Conservation (phyloP, 2,797 vertebrate genomes). For the Halcyon leucocephala region DNA sequence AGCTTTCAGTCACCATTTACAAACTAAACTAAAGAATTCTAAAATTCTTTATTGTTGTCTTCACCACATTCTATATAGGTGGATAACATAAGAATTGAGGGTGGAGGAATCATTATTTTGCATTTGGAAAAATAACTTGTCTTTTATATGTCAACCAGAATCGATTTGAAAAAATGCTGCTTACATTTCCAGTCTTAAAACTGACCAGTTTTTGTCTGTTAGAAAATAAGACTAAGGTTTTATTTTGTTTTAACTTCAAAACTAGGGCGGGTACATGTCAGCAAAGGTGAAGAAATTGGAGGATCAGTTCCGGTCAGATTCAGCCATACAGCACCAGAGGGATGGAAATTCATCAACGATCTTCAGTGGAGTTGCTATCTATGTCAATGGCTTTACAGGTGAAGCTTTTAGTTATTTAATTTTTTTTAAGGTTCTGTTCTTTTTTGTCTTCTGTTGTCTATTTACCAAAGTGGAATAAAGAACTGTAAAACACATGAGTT, state of each 20-base stretch:
- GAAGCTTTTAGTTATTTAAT: neutral
- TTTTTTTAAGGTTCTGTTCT: neutral
- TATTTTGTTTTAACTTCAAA: conserved; percentile 54
- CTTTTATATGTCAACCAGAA: neutral
- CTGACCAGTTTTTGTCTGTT: neutral
- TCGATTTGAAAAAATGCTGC: neutral
- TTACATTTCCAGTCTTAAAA: neutral
- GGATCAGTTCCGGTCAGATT: conserved; percentile 91
- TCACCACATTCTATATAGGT: neutral
- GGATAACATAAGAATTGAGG: neutral
- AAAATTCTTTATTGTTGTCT: neutral
- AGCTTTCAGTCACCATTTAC: neutral
- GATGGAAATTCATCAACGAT: conserved; percentile 87
- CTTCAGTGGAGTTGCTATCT: conserved; percentile 94
- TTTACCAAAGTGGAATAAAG: neutral
- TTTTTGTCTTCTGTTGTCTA: neutral
- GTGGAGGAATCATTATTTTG: neutral
- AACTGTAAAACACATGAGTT: neutral
- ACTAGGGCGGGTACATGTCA: conserved; percentile 95
- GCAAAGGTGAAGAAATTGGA: conserved; percentile 95
- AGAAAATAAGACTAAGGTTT: neutral
- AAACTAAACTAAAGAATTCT: neutral
- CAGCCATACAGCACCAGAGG: conserved; percentile 86
- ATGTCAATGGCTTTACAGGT: conserved; percentile 98
- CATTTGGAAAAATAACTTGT: neutral